Evolutionary conservation across 2,888 invertebrate species (phyloP).

Genomic region (Dysmachus trigonus): DNA sequence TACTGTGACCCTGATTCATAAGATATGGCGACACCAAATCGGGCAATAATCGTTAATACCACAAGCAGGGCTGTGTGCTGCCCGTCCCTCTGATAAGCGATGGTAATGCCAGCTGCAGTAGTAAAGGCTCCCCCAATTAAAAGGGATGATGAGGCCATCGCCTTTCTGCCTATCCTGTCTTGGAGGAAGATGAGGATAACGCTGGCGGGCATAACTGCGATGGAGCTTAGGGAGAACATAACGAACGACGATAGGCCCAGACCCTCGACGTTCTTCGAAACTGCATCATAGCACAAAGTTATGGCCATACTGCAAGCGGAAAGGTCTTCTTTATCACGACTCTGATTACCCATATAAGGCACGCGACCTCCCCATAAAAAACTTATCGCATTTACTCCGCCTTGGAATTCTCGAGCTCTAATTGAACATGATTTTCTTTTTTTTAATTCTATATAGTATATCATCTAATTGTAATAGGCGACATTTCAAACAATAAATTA

Average conservation of each 20-base stretch:
- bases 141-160: slow-evolving; percentile 68
- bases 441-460: not conserved
- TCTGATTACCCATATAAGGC: not conserved
- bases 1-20: slow-evolving; percentile 73
- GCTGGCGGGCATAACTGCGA: slow-evolving; percentile 69
- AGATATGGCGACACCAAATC: slow-evolving; percentile 71
- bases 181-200: slow-evolving; percentile 63
- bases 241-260: slow-evolving; percentile 68
- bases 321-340: not conserved
- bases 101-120: slow-evolving; percentile 64
- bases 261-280: slow-evolving; percentile 69
- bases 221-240: slow-evolving; percentile 68
- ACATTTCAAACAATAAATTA: not conserved
- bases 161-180: slow-evolving; percentile 66
- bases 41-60: slow-evolving; percentile 66
- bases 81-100: slow-evolving; percentile 52
- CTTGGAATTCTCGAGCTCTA: not conserved
- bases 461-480: not conserved
- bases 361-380: not conserved
- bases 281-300: slow-evolving; percentile 70
- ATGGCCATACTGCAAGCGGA: slow-evolving; percentile 66
- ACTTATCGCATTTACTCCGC: not conserved
- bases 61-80: slow-evolving; percentile 62
- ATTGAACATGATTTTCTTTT: not conserved
- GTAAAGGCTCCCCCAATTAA: slow-evolving; percentile 68